These are phyloP conservation scores for Halcyon leucocephala DNA, from an alignment of 2,797 vertebrate species.

Conservation along the genomic window DNA sequence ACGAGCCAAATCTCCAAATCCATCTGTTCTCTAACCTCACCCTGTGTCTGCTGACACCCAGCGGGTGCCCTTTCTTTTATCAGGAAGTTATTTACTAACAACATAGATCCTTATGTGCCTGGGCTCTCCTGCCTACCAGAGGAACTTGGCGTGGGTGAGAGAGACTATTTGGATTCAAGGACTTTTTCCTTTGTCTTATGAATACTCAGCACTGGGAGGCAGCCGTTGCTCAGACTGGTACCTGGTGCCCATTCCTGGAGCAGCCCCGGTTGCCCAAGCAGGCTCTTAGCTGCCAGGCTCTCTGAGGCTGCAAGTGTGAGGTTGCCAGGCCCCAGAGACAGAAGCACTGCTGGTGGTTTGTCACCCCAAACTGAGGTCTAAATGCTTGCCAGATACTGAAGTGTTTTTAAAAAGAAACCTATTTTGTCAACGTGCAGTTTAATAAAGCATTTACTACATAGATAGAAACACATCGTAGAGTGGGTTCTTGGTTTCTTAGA, in stretches of 20 bases:
- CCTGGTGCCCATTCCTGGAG: fast-evolving
- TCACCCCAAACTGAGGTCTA: not conserved
- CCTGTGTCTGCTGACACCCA: not conserved
- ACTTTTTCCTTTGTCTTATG: not conserved
- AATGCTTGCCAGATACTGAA: not conserved
- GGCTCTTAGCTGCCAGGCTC: no score
- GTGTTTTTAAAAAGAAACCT: not conserved
- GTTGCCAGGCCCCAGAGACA: not conserved
- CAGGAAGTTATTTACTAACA: not conserved
- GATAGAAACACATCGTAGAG: not conserved
- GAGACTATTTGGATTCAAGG: not conserved
- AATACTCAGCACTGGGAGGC: not conserved
- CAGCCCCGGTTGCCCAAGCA: no score
- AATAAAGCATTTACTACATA: not conserved
- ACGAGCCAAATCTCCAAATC: not conserved
- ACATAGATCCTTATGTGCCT: fast-evolving
- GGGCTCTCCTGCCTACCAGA: not conserved
- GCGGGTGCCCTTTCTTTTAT: not conserved
- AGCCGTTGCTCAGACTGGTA: not conserved
- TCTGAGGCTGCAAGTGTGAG: no score
- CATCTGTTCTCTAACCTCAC: not conserved
- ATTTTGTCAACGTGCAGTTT: not conserved
- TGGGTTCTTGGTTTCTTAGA: not conserved
- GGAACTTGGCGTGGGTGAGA: fast-evolving
- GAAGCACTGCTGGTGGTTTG: not conserved